Evolutionary conservation across 2,797 vertebrate genomes (phyloP).

Genomic region (Lagorchestes hirsutus): DNA sequence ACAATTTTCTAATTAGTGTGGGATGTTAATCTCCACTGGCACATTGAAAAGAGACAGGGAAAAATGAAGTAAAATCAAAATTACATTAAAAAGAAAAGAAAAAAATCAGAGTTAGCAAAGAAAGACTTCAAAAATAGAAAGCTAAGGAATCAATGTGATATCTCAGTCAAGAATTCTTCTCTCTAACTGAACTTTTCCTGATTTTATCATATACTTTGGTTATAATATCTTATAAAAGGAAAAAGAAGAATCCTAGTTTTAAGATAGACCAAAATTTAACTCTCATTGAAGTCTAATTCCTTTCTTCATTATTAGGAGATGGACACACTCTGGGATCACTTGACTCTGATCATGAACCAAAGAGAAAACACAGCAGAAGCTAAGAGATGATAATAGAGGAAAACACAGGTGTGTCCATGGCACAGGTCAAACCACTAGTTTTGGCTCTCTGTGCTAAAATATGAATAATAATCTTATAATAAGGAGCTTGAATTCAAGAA

Average conservation of each 20-base stretch:
- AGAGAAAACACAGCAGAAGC: too few relatives aligned
- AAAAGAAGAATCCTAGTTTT: neutral
- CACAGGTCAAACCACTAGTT: too few relatives aligned
- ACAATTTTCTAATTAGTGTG: neutral
- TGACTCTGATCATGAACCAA: too few relatives aligned
- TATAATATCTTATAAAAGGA: neutral
- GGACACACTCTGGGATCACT: too few relatives aligned
- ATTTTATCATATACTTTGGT: neutral
- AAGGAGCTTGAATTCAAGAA: too few relatives aligned
- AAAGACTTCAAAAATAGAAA: neutral
- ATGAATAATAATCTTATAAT: too few relatives aligned
- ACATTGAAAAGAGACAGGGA: neutral
- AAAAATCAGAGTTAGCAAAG: neutral
- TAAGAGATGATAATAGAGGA: too few relatives aligned
- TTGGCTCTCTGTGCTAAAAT: too few relatives aligned
- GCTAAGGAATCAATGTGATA: neutral
- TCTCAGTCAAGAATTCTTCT: neutral
- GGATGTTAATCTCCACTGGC: neutral
- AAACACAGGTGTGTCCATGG: too few relatives aligned
- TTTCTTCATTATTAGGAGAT: neutral
- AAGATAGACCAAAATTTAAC: neutral
- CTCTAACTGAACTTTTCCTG: neutral
- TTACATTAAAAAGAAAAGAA: neutral
- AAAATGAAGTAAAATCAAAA: neutral
- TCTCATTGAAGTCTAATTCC: neutral